Evolutionary conservation across 2,888 invertebrate genomes (phyloP).

Genomic region (Eilema griseolum): DNA sequence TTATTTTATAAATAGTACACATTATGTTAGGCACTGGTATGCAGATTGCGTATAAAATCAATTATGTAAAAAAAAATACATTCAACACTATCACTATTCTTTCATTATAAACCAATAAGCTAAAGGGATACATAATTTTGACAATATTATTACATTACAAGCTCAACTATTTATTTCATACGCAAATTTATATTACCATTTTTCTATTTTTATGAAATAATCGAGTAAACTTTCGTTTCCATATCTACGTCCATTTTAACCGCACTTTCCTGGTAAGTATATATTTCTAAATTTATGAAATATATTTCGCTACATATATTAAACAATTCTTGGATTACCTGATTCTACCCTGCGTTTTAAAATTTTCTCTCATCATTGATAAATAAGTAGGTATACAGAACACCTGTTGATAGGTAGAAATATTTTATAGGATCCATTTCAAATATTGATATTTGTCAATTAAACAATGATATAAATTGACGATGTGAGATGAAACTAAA

Average conservation of each 20-base stretch:
- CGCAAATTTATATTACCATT: background rate
- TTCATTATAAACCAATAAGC: conserved; percentile 1
- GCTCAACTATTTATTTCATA: background rate
- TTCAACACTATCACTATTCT: conserved; percentile 11
- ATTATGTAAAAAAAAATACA: background rate
- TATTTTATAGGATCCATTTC: conserved; percentile 42
- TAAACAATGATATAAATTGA: conserved; percentile 76
- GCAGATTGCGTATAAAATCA: background rate
- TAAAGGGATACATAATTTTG: conserved; percentile 3
- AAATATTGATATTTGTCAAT: conserved; percentile 49
- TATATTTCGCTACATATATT: conserved; percentile 38
- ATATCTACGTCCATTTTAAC: background rate
- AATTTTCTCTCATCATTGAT: conserved; percentile 66
- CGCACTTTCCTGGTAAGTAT: background rate
- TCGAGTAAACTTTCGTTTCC: background rate
- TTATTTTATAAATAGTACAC: background rate
- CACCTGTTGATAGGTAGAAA: conserved; percentile 45
- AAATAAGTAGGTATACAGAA: conserved; percentile 45
- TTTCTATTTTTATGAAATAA: background rate
- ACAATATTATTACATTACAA: conserved; percentile 6
- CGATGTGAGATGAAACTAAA: conserved; percentile 61
- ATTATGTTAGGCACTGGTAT: conserved; percentile 1
- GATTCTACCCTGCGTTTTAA: conserved; percentile 75
- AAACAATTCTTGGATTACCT: conserved; percentile 67
- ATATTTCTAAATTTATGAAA: conserved; percentile 24